phyloP scores from a whole-genome alignment of 1,140 invertebrate genomes.

The Whitmania pigra region DNA sequence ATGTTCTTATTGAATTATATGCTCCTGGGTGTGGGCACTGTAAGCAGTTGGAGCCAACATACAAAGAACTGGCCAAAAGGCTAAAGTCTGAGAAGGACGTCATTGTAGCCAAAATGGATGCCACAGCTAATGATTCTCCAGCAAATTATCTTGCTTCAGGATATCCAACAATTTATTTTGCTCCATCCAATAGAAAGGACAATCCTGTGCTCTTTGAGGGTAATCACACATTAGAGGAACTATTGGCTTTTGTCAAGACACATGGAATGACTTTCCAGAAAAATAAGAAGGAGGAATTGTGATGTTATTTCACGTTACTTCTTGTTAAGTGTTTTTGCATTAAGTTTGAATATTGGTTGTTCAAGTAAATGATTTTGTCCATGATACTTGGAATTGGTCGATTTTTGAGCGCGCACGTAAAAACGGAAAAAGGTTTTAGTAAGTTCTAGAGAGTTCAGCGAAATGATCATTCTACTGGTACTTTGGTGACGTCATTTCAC shows the following conservation, averaged over 20 bases:
- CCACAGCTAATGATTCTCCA: slow-evolving; percentile 94
- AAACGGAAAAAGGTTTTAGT: background rate
- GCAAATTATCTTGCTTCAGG: slow-evolving; percentile 39
- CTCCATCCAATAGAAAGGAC: slow-evolving; percentile 66
- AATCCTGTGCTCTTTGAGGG: slow-evolving; percentile 75
- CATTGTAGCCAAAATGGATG: slow-evolving; percentile 94
- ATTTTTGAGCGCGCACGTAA: too few relatives aligned
- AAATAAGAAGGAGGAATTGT: slow-evolving; percentile 36
- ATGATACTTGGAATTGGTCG: too few relatives aligned
- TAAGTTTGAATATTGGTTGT: too few relatives aligned
- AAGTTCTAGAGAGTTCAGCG: background rate
- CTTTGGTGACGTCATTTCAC: background rate
- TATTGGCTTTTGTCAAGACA: slow-evolving; percentile 86
- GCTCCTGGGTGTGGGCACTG: slow-evolving; percentile 98
- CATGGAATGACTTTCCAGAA: slow-evolving; percentile 52
- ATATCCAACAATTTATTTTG: slow-evolving; percentile 94
- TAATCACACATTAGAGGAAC: slow-evolving; percentile 79
- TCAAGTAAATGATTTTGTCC: too few relatives aligned
- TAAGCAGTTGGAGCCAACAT: slow-evolving; percentile 82
- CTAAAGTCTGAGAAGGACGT: slow-evolving; percentile 61
- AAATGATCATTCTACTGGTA: background rate
- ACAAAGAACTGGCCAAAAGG: slow-evolving; percentile 85
- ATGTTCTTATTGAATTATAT: slow-evolving; percentile 93
- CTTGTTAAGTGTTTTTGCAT: too few relatives aligned
- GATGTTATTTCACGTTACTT: slow-evolving; percentile 16